phyloP scores from a whole-genome alignment of 1,140 invertebrate species.

The Tetranychus cinnabarinus region DNA sequence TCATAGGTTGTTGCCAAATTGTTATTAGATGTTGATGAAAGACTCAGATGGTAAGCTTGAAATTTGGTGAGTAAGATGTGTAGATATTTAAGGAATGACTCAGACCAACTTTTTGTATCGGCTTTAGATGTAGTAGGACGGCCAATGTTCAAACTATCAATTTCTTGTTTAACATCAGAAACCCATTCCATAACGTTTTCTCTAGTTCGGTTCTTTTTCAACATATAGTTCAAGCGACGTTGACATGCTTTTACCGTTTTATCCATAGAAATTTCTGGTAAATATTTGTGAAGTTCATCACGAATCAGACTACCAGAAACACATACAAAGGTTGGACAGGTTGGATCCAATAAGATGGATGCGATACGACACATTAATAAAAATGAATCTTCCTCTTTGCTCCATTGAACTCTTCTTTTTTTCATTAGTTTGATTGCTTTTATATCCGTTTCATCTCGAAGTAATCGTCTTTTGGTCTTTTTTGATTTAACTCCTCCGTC shows the following conservation, averaged over 20 bases:
- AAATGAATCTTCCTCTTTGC: slow-evolving; percentile 17
- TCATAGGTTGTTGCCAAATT: not conserved
- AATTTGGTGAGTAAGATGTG: slow-evolving; percentile 15
- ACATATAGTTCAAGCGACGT: slow-evolving; percentile 33
- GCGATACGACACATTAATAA: slow-evolving; percentile 41
- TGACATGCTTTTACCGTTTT: slow-evolving; percentile 45
- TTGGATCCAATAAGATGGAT: slow-evolving; percentile 33
- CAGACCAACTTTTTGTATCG: slow-evolving; percentile 8
- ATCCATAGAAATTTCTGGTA: slow-evolving; percentile 27
- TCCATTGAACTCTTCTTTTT: slow-evolving; percentile 27
- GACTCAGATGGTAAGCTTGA: not conserved
- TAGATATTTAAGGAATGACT: slow-evolving; percentile 12
- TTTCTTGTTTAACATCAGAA: slow-evolving; percentile 33
- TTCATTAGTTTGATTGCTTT: slow-evolving; percentile 35
- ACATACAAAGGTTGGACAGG: slow-evolving; percentile 24
- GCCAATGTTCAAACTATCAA: slow-evolving; percentile 22
- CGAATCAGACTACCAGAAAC: slow-evolving; percentile 27
- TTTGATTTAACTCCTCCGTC: not conserved
- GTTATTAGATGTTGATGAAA: not conserved
- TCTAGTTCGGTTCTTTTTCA: slow-evolving; percentile 30
- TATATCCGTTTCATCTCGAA: slow-evolving; percentile 38
- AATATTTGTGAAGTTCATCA: slow-evolving; percentile 33
- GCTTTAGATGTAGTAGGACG: slow-evolving; percentile 11
- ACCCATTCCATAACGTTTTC: slow-evolving; percentile 32
- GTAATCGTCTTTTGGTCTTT: not conserved